phyloP scores from a whole-genome alignment of 2,113 vertebrate species.

The Gadus macrocephalus region DNA sequence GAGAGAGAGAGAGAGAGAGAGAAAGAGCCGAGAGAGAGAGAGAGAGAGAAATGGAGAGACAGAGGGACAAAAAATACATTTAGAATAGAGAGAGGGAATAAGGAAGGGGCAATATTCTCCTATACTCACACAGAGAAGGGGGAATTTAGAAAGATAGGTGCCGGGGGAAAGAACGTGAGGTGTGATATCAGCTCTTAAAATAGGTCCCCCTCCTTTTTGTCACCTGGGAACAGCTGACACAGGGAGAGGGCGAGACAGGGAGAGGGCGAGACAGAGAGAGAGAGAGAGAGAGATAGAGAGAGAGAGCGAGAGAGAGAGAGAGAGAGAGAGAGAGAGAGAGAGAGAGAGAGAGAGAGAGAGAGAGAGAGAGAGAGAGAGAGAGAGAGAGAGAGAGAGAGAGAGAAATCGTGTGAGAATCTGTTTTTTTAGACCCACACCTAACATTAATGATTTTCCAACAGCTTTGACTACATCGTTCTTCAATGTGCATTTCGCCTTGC shows the following conservation, averaged over 20 bases:
- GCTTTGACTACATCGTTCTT: slow-evolving; percentile 64
- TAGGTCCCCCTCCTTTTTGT: slow-evolving; percentile 60
- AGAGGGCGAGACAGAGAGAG: too few relatives aligned
- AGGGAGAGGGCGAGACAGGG: slow-evolving; percentile 10
- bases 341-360: slow-evolving; percentile 16
- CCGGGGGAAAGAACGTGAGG: slow-evolving; percentile 26
- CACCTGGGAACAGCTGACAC: slow-evolving; percentile 61
- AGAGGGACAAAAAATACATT: neutral
- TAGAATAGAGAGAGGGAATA: neutral
- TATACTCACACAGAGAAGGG: neutral
- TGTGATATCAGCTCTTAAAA: slow-evolving; percentile 64
- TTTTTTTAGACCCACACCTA: slow-evolving; percentile 59
- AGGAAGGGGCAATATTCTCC: slow-evolving; percentile 40
- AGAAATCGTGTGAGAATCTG: slow-evolving; percentile 47
- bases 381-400: slow-evolving; percentile 17
- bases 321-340: slow-evolving; percentile 1
- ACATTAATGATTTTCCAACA: slow-evolving; percentile 68
- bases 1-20: slow-evolving; percentile 27
- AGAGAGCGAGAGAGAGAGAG: slow-evolving; percentile 19
- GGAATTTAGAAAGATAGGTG: neutral
- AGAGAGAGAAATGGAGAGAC: slow-evolving; percentile 23
- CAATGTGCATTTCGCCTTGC: slow-evolving; percentile 45
- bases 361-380: slow-evolving; percentile 12
- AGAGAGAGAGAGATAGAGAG: too few relatives aligned
- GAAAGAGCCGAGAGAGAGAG: slow-evolving; percentile 22